Conservation (phyloP, 1,140 invertebrate genomes). For the Drosophila nigromelanica region DNA sequence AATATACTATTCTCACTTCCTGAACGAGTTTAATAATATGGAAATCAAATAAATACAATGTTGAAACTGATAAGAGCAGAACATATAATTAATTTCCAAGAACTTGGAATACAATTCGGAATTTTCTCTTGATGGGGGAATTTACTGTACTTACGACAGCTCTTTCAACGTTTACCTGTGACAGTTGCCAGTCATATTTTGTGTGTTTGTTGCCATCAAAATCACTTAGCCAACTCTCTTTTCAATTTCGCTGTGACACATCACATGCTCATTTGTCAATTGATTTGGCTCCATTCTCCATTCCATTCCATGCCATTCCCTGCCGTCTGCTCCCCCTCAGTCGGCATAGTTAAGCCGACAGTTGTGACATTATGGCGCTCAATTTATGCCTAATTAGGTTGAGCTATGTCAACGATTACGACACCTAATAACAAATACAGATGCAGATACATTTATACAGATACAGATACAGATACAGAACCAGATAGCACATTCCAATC, state of each 20-base stretch:
- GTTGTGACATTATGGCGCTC: conserved; percentile 77
- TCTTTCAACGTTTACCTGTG: conserved; percentile 9
- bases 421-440: conserved; percentile 66
- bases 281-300: conserved; percentile 1
- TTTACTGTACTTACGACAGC: neutral
- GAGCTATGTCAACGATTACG: conserved; percentile 78
- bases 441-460: conserved; percentile 44
- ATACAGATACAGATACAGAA: conserved; percentile 22
- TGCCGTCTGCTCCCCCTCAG: neutral
- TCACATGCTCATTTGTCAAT: conserved; percentile 45
- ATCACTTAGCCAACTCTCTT: conserved; percentile 46
- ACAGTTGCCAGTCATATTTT: conserved; percentile 1
- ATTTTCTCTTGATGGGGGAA: neutral
- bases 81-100: neutral
- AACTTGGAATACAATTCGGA: neutral
- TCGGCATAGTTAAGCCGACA: conserved; percentile 61
- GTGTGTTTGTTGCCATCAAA: conserved; percentile 8
- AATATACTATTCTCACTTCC: too few species aligned
- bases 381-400: conserved; percentile 76
- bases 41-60: neutral
- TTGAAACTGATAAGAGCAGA: neutral
- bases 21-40: too few species aligned
- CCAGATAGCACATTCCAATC: conserved; percentile 1
- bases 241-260: conserved; percentile 30
- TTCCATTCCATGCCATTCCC: neutral